Percentiles rank a stretch among this genome's conserved stretches.
phyloP scores from a whole-genome alignment of 2,797 vertebrate genomes.

The Cyprinodon diabolis region DNA sequence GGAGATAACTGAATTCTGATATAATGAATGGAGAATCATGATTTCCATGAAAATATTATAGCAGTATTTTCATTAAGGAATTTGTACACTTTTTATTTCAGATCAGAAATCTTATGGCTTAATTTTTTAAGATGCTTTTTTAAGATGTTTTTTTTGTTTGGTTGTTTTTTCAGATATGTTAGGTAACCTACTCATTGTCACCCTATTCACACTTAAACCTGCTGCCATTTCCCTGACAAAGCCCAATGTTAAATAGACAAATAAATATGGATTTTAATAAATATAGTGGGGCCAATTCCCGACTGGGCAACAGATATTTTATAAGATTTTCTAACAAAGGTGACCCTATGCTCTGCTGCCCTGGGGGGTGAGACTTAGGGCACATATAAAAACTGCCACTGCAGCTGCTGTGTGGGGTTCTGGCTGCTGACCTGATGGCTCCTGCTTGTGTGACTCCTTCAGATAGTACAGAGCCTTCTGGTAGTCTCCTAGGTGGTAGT shows the following conservation, averaged over 20 bases:
- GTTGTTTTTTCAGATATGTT: neutral
- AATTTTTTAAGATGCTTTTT: neutral
- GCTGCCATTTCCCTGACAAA: neutral
- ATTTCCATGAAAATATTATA: neutral
- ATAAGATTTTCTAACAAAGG: neutral
- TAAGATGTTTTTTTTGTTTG: too few species aligned
- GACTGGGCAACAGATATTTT: neutral
- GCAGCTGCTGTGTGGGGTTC: too few species aligned
- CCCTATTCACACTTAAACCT: too few species aligned
- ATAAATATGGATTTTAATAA: neutral
- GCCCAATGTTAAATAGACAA: neutral
- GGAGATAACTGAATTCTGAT: neutral
- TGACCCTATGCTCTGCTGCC: neutral
- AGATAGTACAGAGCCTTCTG: slow-evolving; percentile 97
- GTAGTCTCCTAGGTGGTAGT: slow-evolving; percentile 97
- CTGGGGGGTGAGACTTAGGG: neutral
- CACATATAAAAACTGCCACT: neutral
- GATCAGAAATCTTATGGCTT: neutral
- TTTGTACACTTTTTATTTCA: neutral
- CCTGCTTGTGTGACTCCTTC: slow-evolving; percentile 95
- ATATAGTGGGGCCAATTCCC: neutral
- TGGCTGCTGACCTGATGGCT: slow-evolving; percentile 89
- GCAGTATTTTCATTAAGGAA: neutral
- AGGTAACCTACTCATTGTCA: neutral
- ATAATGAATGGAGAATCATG: neutral